phyloP scores from a whole-genome alignment of 2,113 vertebrate genomes.

The Amphilophus citrinellus region DNA sequence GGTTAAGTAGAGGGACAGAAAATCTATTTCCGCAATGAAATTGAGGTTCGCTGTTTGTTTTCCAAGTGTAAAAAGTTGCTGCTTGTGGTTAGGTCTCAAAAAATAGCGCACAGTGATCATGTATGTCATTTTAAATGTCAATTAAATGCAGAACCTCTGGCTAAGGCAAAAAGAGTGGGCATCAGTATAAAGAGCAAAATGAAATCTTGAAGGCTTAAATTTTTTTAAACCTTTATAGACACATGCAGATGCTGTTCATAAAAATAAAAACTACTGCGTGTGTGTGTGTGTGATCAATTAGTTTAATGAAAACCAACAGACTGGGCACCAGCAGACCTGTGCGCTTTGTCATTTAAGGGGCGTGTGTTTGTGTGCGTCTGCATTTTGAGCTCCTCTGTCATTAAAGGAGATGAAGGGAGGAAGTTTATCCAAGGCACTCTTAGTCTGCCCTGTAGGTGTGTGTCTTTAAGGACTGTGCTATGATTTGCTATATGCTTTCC shows the following conservation, averaged over 20 bases:
- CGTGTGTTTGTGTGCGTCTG: conserved; percentile 11
- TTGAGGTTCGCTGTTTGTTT: background rate
- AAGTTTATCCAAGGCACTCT: conserved; percentile 21
- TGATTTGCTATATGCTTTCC: background rate
- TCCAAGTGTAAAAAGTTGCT: conserved; percentile 1
- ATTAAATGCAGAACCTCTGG: conserved; percentile 30
- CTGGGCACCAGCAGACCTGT: background rate
- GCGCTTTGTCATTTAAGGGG: conserved; percentile 35
- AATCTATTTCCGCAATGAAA: background rate
- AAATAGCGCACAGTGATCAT: conserved; percentile 28
- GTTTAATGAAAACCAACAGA: background rate
- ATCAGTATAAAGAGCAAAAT: conserved; percentile 20
- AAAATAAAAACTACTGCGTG: background rate
- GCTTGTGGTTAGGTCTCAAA: conserved; percentile 17
- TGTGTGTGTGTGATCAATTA: background rate
- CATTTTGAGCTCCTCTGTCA: conserved; percentile 42
- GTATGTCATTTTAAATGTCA: conserved; percentile 57
- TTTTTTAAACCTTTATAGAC: conserved; percentile 10
- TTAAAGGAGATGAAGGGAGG: conserved; percentile 57
- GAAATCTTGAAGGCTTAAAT: background rate
- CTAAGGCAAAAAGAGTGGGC: background rate
- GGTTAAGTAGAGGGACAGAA: background rate
- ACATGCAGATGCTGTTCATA: background rate
- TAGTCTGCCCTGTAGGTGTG: background rate
- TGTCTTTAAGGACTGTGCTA: conserved; percentile 3